Evolutionary conservation across 2,888 invertebrate genomes (phyloP).

Genomic region (Caenorhabditis sp.): DNA sequence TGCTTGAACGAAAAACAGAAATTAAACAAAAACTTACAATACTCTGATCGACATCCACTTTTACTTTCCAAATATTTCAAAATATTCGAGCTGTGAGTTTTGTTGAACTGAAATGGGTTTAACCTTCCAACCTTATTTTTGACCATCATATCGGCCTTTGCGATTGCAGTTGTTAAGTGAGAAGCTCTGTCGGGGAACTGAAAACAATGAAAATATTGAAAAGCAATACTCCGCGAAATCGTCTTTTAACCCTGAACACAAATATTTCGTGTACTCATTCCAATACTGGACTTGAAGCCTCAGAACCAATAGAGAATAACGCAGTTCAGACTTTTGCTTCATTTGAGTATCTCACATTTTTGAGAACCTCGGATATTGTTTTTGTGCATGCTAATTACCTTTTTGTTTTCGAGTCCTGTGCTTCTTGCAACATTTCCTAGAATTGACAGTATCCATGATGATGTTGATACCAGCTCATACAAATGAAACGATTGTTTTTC

Average conservation of each 20-base stretch:
- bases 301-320: no score
- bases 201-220: slow-evolving; percentile 4
- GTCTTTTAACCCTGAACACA: no score
- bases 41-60: slow-evolving; percentile 10
- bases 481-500: slow-evolving; percentile 9
- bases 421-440: slow-evolving; percentile 10
- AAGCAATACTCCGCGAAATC: no score
- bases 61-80: slow-evolving; percentile 12
- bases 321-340: no score
- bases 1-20: no score
- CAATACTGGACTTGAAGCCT: no score
- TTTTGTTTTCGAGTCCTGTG: background rate
- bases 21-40: slow-evolving; percentile 1
- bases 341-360: no score
- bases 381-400: no score
- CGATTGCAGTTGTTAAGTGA: slow-evolving; percentile 10
- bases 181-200: slow-evolving; percentile 31
- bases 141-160: slow-evolving; percentile 16
- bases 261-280: no score
- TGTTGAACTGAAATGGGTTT: slow-evolving; percentile 21
- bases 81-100: slow-evolving; percentile 19
- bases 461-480: slow-evolving; percentile 20
- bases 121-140: slow-evolving; percentile 21
- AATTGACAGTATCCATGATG: slow-evolving; percentile 21
- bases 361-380: no score